These are phyloP conservation scores for Hypotaenidia philippensis DNA, from an alignment of 2,797 vertebrate genomes.

Conservation along the genomic window DNA sequence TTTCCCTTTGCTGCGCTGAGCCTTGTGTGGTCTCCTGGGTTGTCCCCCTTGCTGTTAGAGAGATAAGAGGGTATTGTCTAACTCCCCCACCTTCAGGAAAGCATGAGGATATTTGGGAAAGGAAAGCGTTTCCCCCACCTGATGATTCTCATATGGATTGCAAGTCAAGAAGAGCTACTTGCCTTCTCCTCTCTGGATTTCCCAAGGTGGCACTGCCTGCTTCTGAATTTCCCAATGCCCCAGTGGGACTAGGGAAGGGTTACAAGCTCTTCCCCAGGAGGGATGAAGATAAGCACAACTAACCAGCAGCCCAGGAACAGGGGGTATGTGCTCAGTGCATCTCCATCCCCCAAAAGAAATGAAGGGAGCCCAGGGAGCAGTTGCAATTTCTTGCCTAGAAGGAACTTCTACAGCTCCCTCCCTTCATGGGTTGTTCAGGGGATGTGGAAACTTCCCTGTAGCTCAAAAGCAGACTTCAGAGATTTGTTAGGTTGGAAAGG, in stretches of 20 bases:
- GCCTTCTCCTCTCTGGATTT: background rate
- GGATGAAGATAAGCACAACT: background rate
- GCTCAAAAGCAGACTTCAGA: background rate
- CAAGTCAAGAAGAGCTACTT: background rate
- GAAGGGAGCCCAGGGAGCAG: background rate
- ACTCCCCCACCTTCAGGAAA: background rate
- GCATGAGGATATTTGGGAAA: background rate
- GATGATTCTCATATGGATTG: background rate
- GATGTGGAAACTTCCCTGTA: background rate
- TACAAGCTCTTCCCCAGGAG: background rate
- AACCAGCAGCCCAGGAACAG: background rate
- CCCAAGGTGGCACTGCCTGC: background rate
- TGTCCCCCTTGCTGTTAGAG: background rate
- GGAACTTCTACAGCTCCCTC: background rate
- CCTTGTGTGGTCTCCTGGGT: background rate
- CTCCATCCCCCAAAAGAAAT: background rate
- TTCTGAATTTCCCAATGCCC: background rate
- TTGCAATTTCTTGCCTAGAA: background rate
- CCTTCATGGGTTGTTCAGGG: background rate
- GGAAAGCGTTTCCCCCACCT: background rate
- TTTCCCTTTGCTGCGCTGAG: background rate
- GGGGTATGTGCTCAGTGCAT: fast-evolving
- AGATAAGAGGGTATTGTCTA: background rate
- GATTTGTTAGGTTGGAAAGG: background rate
- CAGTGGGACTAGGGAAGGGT: background rate